Conservation (phyloP, 2,797 vertebrate species). For the Enteromius trimaculatus region DNA sequence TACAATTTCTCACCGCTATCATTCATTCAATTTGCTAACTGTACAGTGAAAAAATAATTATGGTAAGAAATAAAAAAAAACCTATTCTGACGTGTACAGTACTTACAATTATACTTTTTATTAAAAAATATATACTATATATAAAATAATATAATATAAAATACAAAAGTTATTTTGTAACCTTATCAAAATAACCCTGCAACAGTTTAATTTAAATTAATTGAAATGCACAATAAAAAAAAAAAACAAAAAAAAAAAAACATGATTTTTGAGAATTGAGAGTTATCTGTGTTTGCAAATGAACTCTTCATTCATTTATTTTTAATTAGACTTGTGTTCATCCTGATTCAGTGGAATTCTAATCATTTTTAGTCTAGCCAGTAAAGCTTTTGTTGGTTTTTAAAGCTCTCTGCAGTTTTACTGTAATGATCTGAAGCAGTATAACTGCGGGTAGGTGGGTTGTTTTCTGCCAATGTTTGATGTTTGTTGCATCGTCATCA, state of each 20-base stretch:
- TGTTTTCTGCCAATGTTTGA: slow-evolving; percentile 44
- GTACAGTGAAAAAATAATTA: background rate
- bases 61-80: background rate
- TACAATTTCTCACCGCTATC: background rate
- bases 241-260: too few species aligned
- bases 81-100: background rate
- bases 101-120: background rate
- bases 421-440: slow-evolving; percentile 54
- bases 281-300: too few species aligned
- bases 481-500: slow-evolving; percentile 74
- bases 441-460: slow-evolving; percentile 58
- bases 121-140: background rate
- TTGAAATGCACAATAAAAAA: too few species aligned
- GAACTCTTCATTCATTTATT: too few species aligned
- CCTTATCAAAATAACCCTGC: too few species aligned
- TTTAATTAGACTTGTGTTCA: background rate
- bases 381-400: background rate
- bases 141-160: too few species aligned
- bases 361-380: background rate
- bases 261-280: too few species aligned
- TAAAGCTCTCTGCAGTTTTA: slow-evolving; percentile 36
- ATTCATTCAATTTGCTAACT: background rate
- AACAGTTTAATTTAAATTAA: too few species aligned
- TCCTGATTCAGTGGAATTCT: background rate
- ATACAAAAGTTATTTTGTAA: background rate